Evolutionary conservation across 2,797 vertebrate genomes (phyloP).

Genomic region (Loris lydekkerianus): DNA sequence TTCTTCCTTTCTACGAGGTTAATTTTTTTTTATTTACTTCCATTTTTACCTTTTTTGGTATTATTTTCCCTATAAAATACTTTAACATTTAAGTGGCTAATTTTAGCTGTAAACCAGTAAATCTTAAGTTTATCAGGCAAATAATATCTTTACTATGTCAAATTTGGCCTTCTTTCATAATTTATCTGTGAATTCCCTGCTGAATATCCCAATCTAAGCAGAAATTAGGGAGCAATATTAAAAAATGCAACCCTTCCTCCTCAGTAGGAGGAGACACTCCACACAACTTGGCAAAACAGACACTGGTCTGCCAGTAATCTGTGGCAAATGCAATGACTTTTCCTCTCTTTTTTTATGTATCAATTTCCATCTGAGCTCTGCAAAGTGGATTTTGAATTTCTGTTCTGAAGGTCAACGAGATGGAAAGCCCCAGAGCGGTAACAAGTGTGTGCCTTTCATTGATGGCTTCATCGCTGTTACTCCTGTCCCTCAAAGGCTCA

Average conservation of each 20-base stretch:
- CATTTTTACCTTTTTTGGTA: neutral
- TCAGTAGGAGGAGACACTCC: neutral
- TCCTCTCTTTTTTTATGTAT: neutral
- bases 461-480: neutral
- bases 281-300: neutral
- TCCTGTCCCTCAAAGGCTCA: neutral
- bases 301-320: neutral
- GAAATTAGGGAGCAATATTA: neutral
- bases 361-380: neutral
- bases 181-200: neutral
- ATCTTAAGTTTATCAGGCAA: neutral
- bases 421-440: neutral
- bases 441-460: neutral
- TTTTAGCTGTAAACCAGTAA: neutral
- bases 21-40: neutral
- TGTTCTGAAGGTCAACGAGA: slow-evolving; percentile 56
- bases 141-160: neutral
- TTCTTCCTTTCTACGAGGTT: neutral
- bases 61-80: neutral
- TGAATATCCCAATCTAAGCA: neutral
- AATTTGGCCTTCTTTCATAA: neutral
- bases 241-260: neutral
- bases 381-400: slow-evolving; percentile 15
- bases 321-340: slow-evolving; percentile 21
- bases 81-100: neutral